Percentiles rank a stretch among this genome's conserved stretches.
phyloP scores from a whole-genome alignment of 2,113 vertebrate species.

The Bostrychus sinensis region DNA sequence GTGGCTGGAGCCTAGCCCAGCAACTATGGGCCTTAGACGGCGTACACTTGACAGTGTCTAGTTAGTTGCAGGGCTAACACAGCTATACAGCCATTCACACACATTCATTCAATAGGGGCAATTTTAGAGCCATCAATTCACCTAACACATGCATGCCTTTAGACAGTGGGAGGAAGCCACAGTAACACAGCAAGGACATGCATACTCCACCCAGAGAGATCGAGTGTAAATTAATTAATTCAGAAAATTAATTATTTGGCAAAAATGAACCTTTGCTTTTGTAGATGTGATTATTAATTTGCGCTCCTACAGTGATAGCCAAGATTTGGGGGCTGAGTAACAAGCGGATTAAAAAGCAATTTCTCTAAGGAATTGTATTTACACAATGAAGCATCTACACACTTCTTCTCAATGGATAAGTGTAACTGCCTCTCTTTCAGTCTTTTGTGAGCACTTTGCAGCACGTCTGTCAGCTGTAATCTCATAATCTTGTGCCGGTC shows the following conservation, averaged over 20 bases:
- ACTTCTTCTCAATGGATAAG: constrained; percentile 12
- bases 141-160: too few species aligned
- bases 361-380: constrained; percentile 46
- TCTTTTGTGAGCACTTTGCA: constrained; percentile 33
- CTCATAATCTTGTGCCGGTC: constrained; percentile 32
- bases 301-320: constrained; percentile 39
- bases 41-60: too few species aligned
- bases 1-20: too few species aligned
- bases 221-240: constrained; percentile 24
- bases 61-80: too few species aligned
- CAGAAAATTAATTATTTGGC: constrained; percentile 64
- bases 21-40: too few species aligned
- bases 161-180: too few species aligned
- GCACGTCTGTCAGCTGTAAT: constrained; percentile 42
- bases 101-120: too few species aligned
- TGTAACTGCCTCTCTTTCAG: constrained; percentile 12
- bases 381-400: constrained; percentile 24
- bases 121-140: too few species aligned
- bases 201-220: not conserved
- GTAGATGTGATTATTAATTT: constrained; percentile 66
- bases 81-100: too few species aligned
- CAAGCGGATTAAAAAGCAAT: constrained; percentile 47
- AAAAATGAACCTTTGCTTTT: constrained; percentile 59
- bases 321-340: constrained; percentile 31
- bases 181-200: too few species aligned